A percentile compares a stretch with the other conserved stretches of the same genome.
Conservation (phyloP, 1,140 invertebrate genomes). For the Bactericera cockerelli region DNA sequence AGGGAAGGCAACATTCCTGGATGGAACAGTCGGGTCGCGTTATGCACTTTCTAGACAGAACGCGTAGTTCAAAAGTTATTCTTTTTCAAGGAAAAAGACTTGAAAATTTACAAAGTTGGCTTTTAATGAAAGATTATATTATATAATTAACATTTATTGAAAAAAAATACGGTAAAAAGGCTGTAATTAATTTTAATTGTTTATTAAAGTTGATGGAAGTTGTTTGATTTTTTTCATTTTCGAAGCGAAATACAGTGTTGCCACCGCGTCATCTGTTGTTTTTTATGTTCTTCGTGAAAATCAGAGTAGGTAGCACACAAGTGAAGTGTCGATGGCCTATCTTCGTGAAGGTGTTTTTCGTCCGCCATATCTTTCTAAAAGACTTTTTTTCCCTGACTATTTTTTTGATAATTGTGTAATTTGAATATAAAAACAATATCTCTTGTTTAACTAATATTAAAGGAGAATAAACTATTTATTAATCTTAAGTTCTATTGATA, state of each 20-base stretch:
- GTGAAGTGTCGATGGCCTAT: slow-evolving; percentile 7
- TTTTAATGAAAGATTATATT: neutral
- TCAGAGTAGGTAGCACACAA: neutral
- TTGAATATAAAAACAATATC: neutral
- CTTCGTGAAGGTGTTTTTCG: slow-evolving; percentile 4
- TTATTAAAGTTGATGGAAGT: neutral
- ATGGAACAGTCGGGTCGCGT: slow-evolving; percentile 2
- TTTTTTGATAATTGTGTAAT: neutral
- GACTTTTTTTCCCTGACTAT: slow-evolving; percentile 1
- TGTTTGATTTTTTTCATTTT: neutral
- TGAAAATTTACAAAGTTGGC: neutral
- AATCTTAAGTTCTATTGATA: too few species aligned
- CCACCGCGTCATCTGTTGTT: neutral
- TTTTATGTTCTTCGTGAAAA: neutral
- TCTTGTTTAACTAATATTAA: too few species aligned
- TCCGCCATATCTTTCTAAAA: slow-evolving; percentile 5
- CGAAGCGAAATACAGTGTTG: neutral
- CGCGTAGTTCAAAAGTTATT: neutral
- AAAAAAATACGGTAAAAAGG: neutral
- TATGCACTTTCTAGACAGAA: slow-evolving; percentile 5
- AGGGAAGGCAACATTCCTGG: slow-evolving; percentile 8
- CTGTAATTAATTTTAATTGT: neutral
- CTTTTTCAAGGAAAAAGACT: neutral
- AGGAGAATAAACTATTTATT: too few species aligned
- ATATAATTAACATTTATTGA: neutral